Conservation (phyloP, 1,140 invertebrate species). For the Maconellicoccus hirsutus region DNA sequence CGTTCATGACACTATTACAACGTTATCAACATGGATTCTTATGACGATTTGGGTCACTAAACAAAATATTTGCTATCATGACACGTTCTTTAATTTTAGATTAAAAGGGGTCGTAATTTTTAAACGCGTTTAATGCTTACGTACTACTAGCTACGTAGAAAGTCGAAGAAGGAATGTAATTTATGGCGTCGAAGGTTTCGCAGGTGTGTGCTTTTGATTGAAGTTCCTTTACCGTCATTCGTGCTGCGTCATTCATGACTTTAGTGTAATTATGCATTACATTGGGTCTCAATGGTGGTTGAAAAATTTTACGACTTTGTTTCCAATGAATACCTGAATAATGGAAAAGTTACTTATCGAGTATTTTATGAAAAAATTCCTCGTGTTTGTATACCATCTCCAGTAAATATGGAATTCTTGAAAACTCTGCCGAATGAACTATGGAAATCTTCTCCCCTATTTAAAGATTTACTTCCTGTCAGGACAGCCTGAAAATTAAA, state of each 20-base stretch:
- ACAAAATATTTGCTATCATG: no score
- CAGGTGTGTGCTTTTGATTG: not conserved
- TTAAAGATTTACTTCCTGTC: not conserved
- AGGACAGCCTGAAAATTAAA: not conserved
- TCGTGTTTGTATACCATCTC: no score
- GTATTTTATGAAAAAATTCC: no score
- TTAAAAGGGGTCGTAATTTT: no score
- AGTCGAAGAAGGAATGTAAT: not conserved
- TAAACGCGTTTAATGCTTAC: not conserved
- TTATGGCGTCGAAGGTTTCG: not conserved
- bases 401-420: not conserved
- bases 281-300: not conserved
- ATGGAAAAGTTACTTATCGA: no score
- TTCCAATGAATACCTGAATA: not conserved
- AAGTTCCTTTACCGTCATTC: not conserved
- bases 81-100: no score
- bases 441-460: not conserved
- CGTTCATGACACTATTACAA: no score
- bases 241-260: not conserved
- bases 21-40: no score
- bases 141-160: not conserved
- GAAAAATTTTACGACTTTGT: not conserved
- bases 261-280: not conserved
- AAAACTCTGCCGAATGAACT: not conserved
- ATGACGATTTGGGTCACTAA: no score